These are phyloP conservation scores for Spialia ferax DNA, from an alignment of 2,888 invertebrate species.

Conservation along the genomic window DNA sequence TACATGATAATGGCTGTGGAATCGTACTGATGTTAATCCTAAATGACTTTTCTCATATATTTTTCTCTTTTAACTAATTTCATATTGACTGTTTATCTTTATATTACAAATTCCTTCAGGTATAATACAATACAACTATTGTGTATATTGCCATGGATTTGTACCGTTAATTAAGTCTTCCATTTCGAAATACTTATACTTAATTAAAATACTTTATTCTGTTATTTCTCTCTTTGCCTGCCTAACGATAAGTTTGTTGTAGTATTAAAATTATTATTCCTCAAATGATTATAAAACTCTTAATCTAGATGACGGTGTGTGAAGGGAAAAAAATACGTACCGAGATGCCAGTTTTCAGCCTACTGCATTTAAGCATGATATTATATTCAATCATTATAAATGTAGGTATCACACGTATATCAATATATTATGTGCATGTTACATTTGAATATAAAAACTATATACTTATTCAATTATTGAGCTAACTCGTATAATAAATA, in stretches of 20 bases:
- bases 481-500: conserved; percentile 52
- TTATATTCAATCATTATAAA: conserved; percentile 30
- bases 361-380: conserved; percentile 31
- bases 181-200: conserved; percentile 75
- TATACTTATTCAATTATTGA: conserved; percentile 49
- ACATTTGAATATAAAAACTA: conserved; percentile 44
- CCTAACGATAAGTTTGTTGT: conserved; percentile 63
- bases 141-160: conserved; percentile 72
- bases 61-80: conserved; percentile 60
- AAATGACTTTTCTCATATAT: conserved; percentile 68
- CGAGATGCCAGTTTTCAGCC: conserved; percentile 33
- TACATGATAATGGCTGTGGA: conserved; percentile 83
- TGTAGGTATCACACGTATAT: conserved; percentile 36
- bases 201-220: conserved; percentile 60
- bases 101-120: conserved; percentile 58
- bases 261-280: conserved; percentile 20
- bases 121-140: conserved; percentile 63
- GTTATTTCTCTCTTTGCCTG: conserved; percentile 70
- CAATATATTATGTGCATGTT: conserved; percentile 51
- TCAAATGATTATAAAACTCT: conserved; percentile 9
- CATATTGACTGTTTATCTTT: conserved; percentile 58
- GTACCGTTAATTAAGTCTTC: conserved; percentile 82
- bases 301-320: conserved; percentile 24
- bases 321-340: conserved; percentile 22
- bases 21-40: conserved; percentile 80